These are phyloP conservation scores for Dinomys branickii DNA, from an alignment of 2,113 vertebrate species.

Conservation along the genomic window DNA sequence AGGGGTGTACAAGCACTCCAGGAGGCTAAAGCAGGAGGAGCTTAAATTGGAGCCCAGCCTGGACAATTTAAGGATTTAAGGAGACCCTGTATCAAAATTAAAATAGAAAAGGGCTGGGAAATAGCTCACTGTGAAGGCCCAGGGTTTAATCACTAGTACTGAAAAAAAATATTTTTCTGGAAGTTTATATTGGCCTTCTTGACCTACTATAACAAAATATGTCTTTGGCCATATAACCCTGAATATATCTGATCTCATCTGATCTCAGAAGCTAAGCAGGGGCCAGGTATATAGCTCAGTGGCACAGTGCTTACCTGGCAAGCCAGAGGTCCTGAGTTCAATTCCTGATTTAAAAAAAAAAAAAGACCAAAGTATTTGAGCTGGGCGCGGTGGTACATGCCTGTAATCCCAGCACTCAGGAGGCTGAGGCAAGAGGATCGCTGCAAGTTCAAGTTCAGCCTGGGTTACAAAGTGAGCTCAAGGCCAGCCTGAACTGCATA, in stretches of 20 bases:
- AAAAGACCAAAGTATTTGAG: too few species aligned
- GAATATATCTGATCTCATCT: not conserved
- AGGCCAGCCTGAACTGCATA: too few species aligned
- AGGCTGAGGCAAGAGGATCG: too few species aligned
- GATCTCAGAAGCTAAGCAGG: not conserved
- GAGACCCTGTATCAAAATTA: not conserved
- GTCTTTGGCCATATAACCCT: not conserved
- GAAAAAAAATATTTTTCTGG: not conserved
- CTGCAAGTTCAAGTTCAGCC: too few species aligned
- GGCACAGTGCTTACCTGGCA: too few species aligned
- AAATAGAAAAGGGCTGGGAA: not conserved
- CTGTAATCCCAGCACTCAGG: too few species aligned
- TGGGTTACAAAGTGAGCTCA: too few species aligned
- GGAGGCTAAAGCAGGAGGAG: not conserved
- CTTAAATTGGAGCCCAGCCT: not conserved
- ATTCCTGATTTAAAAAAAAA: too few species aligned
- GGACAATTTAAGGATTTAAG: not conserved
- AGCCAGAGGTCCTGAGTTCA: too few species aligned
- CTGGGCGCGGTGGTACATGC: too few species aligned
- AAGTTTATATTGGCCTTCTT: not conserved
- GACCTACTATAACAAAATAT: constrained; percentile 8
- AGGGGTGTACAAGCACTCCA: not conserved
- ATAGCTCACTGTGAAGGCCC: not conserved
- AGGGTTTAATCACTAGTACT: not conserved
- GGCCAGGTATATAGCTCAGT: too few species aligned